Percentiles rank a stretch among this genome's conserved stretches.
These are phyloP conservation scores for Crax fasciolata DNA, from an alignment of 2,797 vertebrate genomes.

Conservation along the genomic window DNA sequence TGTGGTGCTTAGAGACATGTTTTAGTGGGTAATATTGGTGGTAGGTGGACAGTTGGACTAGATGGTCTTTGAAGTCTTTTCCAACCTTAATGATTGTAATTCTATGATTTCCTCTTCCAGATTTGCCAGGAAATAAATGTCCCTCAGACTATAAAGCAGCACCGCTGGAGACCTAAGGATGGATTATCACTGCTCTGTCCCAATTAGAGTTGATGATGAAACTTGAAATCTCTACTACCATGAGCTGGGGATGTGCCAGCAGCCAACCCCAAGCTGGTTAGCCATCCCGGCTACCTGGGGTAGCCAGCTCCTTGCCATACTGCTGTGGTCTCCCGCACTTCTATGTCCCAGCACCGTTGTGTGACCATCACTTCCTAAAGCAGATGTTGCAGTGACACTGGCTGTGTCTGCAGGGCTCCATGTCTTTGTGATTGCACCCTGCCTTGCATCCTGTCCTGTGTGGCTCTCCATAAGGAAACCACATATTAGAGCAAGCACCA, in stretches of 20 bases:
- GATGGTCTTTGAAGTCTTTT: too few relatives aligned
- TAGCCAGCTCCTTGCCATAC: not conserved
- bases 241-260: not conserved
- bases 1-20: too few relatives aligned
- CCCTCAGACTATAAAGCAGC: not conserved
- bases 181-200: not conserved
- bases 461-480: not conserved
- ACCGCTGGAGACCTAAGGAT: not conserved
- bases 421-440: not conserved
- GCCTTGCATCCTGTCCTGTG: not conserved
- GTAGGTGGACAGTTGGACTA: too few relatives aligned
- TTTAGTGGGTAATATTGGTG: too few relatives aligned
- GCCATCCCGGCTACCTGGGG: not conserved
- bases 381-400: fast-evolving
- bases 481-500: not conserved
- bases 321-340: not conserved
- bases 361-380: not conserved
- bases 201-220: not conserved
- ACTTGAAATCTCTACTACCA: not conserved
- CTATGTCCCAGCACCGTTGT: fast-evolving
- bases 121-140: not conserved
- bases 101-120: not conserved
- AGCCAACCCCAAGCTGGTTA: not conserved
- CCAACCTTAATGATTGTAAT: too few relatives aligned
- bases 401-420: not conserved